These are phyloP conservation scores for Petaurus breviceps DNA, from an alignment of 2,113 vertebrate species.

Conservation along the genomic window DNA sequence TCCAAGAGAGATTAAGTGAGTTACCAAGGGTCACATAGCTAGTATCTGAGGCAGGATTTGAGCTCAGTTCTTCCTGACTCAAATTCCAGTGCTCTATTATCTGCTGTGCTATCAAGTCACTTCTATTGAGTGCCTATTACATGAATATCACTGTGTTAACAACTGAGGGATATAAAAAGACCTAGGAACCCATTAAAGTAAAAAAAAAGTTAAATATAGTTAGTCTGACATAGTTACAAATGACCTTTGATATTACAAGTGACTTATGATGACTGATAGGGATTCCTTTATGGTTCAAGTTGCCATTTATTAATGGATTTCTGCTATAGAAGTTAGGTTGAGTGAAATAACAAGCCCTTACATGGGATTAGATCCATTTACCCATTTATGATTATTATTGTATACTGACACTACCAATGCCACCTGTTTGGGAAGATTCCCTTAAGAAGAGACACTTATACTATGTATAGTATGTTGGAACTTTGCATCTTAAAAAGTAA, in stretches of 20 bases:
- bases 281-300: not conserved
- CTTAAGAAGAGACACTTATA: not conserved
- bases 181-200: not conserved
- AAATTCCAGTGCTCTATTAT: not conserved
- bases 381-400: not conserved
- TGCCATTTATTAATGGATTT: not conserved
- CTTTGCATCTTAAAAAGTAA: not conserved
- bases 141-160: not conserved
- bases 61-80: not conserved
- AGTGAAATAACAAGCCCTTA: not conserved
- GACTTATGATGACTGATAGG: not conserved
- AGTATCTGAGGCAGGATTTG: not conserved
- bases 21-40: not conserved
- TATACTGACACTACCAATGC: not conserved
- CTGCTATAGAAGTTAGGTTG: not conserved
- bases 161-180: not conserved
- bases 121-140: not conserved
- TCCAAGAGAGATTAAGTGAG: not conserved
- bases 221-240: not conserved
- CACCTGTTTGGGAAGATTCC: not conserved
- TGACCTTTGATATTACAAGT: not conserved
- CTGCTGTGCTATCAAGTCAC: not conserved
- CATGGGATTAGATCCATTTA: not conserved
- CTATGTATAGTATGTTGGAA: not conserved
- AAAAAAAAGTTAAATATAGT: not conserved